A percentile compares a stretch with the other conserved stretches of the same genome.
Evolutionary conservation across 2,113 vertebrate genomes (phyloP).

Genomic region (Synchiropus splendidus): DNA sequence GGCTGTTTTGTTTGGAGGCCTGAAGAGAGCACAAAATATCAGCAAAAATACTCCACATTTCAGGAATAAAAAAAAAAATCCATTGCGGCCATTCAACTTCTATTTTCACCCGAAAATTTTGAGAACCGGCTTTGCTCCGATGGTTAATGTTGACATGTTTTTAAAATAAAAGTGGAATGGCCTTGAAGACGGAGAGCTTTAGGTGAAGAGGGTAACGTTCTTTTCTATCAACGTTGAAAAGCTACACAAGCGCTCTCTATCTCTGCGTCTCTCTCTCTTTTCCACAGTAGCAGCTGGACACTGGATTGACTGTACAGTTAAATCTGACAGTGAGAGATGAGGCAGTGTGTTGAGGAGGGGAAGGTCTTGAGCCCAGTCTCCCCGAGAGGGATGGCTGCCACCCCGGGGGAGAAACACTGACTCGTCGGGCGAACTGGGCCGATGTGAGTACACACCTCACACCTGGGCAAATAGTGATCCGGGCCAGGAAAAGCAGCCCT

Average conservation of each 20-base stretch:
- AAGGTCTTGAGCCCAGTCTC: conserved; percentile 25
- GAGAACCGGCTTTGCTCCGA: too few relatives aligned
- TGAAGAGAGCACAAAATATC: too few relatives aligned
- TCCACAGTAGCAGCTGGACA: conserved; percentile 45
- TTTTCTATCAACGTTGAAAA: conserved; percentile 10
- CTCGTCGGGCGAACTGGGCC: conserved; percentile 47
- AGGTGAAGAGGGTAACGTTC: conserved; percentile 36
- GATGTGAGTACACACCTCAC: conserved; percentile 60
- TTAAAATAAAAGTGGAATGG: too few relatives aligned
- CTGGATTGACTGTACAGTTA: conserved; percentile 32
- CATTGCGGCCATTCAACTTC: too few relatives aligned
- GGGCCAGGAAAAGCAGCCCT: conserved; percentile 58
- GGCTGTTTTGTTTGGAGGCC: too few relatives aligned
- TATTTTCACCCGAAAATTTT: too few relatives aligned
- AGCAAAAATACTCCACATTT: too few relatives aligned
- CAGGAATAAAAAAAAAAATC: too few relatives aligned
- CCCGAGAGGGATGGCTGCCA: conserved; percentile 43
- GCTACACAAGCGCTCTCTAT: conserved; percentile 55
- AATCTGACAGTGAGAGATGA: conserved; percentile 64
- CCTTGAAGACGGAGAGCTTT: conserved; percentile 1
- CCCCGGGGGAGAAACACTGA: conserved; percentile 56
- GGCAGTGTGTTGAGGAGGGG: conserved; percentile 49
- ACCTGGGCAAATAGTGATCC: conserved; percentile 62
- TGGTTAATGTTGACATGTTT: too few relatives aligned
- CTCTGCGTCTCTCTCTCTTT: conserved; percentile 25